A percentile compares a stretch with the other conserved stretches of the same genome.
Evolutionary conservation across 1,140 invertebrate species (phyloP).

Genomic region (Brachionus angularis): DNA sequence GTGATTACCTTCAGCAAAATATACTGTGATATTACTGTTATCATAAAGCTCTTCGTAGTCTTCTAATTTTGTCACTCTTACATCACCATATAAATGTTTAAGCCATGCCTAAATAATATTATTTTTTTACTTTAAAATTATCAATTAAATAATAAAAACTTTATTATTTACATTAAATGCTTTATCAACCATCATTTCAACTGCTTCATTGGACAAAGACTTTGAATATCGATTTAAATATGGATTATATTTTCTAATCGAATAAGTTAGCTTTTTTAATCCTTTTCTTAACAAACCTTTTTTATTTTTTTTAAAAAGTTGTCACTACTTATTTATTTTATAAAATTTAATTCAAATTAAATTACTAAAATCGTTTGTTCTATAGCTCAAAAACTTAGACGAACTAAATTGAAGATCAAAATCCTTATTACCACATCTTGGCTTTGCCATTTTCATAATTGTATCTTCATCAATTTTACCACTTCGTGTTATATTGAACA

Average conservation of each 20-base stretch:
- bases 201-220: conserved; percentile 11
- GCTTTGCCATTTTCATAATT: conserved; percentile 43
- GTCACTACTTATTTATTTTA: no score
- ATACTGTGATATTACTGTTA: conserved; percentile 40
- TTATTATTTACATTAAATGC: conserved; percentile 38
- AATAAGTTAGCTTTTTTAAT: conserved; percentile 27
- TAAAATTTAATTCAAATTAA: no score
- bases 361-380: conserved; percentile 39
- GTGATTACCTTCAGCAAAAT: conserved; percentile 41
- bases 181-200: conserved; percentile 32
- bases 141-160: no score
- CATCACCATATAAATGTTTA: conserved; percentile 43
- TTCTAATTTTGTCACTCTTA: conserved; percentile 17
- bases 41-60: conserved; percentile 28
- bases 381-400: conserved; percentile 41
- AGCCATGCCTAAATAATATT: conserved; percentile 2
- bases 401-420: conserved; percentile 44
- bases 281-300: conserved; percentile 24
- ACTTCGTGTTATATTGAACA: conserved; percentile 34
- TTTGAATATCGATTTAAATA: conserved; percentile 41
- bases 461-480: conserved; percentile 43
- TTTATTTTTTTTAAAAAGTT: no score
- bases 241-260: conserved; percentile 41
- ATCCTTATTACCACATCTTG: conserved; percentile 43
- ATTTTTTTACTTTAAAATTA: neutral